Base-by-base conservation (phyloP, 1,140 invertebrate genomes). In the Mya arenaria region DNA sequence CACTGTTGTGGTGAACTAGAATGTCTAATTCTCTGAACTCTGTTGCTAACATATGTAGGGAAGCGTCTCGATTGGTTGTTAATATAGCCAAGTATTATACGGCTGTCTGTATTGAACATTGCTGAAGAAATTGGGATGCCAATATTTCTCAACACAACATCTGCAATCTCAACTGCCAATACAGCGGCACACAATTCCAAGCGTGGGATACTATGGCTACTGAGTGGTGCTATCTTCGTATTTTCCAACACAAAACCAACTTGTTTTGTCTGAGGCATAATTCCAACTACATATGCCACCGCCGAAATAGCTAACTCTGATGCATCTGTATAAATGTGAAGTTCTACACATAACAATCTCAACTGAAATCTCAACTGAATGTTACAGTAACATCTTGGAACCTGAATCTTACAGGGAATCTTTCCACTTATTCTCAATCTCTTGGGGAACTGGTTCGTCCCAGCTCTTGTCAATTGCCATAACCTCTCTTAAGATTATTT, bases 251-350 rank as follows among this genome's bases (percentile, higher is more conserved):
- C 72, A 41, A 75, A 75, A 17, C 72, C 58, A 39, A 60, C 10
- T 48, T 48, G 10, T 19, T 19, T 34, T 39, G 5, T 8, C 3
- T 62, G 34, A 25, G 55, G 17, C 19, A 15, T 66, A 44, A 25
- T 41, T 5, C 34, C 30, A 41, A n/a, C 44, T 30, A 84, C 17
- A 39, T 80, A 84, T 13, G 83, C 78, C 2, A 79, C 74, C 32
- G 69, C 73, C 34, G 44, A 66, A 60, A 85, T 66, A 28, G 81
- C 86, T 44, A 60, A 37, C 68, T 80, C 73, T 23, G 82, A 84
- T n/a, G 83, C 85, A 60, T 86, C 85, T 0, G 62, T 66, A 52
- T 83, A 88, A 17, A 84, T 68, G 19, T 85, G 83, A 25, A 84
- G 5, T 28, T 65, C 23, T 32, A 52, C 32, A 4, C 52, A 32